Base-by-base conservation (phyloP, 2,888 invertebrate genomes). In the Antheraea yamamai region DNA sequence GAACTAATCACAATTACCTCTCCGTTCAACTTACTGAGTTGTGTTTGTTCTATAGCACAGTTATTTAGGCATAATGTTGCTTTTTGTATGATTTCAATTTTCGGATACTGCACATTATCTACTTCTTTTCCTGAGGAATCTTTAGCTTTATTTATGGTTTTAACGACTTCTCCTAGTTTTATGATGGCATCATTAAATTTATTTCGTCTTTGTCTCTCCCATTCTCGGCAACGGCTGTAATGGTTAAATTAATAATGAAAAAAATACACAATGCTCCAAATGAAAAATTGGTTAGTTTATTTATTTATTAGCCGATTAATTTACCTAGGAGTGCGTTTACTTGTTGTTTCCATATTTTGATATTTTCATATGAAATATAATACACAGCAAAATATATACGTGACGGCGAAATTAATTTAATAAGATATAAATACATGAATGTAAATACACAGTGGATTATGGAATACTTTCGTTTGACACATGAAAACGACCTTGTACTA, bases 171-270 rank as follows among this genome's bases (percentile, higher is more conserved):
- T 72, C 93, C 93, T 18, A 95, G 86, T 82, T 90, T 91, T 20
- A 83, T 79, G 73, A 94, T 88, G 16, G 95, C 94, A 77, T 94
- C 93, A 82, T 96, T 97, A 85, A 97, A 95, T 87, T 96, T 96
- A 81, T 96, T 95, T 83, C 97, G 93, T 84, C 97, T 94, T 84
- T 96, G 96, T 83, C 96, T 95, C 91, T 97, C 97, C 97, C 97
- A 97, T 92, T 96, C 96, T 84, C 96, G 95, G 58, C 75, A 75
- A 68, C 75, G 52, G 23, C 75, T 75, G 23, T 14, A 55, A 75
- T 30, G 64, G 26, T 70, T 70, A 70, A 16, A 30, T 16, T 66
- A 68, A 26, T 68, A 35, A 35, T 12, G 12, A 61, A 16, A 66
- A 66, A 30, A 4, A 26, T 26, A 23, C 30, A 74, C 20, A 47